phyloP scores from a whole-genome alignment of 2,888 invertebrate species.

The Eulithis prunata region DNA sequence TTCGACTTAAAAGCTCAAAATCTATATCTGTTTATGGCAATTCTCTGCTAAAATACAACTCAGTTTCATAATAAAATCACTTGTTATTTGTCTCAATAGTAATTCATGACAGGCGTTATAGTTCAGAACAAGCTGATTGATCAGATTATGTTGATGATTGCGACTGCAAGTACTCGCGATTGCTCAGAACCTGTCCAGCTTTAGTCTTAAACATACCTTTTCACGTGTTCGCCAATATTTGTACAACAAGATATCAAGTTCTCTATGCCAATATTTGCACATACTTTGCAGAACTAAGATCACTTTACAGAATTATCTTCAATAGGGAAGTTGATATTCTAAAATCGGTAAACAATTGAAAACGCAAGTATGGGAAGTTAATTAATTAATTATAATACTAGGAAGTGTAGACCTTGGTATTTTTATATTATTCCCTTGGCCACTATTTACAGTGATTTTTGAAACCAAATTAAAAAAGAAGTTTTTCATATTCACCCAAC shows the following conservation, averaged over 20 bases:
- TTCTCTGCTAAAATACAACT: slow-evolving; percentile 12
- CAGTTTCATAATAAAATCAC: slow-evolving; percentile 19
- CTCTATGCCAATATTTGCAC: slow-evolving; percentile 9
- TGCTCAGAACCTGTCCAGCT: slow-evolving; percentile 9
- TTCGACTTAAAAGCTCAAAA: slow-evolving; percentile 25
- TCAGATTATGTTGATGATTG: slow-evolving; percentile 26
- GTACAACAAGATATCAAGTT: slow-evolving; percentile 11
- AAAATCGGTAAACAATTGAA: no score
- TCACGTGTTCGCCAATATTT: slow-evolving; percentile 8
- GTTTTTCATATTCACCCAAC: no score
- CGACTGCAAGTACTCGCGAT: slow-evolving; percentile 17
- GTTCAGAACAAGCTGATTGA: slow-evolving; percentile 27
- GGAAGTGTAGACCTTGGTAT: no score
- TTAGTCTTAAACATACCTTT: slow-evolving; percentile 9
- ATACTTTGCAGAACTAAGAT: slow-evolving; percentile 10
- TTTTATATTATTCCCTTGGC: no score
- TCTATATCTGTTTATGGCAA: slow-evolving; percentile 19
- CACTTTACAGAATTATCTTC: not conserved
- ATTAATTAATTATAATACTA: no score
- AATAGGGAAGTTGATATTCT: no score
- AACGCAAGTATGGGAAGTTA: no score
- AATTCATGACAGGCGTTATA: slow-evolving; percentile 23
- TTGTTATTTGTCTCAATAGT: slow-evolving; percentile 30
- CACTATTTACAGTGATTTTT: no score
- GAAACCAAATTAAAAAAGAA: no score